Percentiles rank a stretch among this genome's conserved stretches.
These are phyloP conservation scores for Rhinoderma darwinii DNA, from an alignment of 2,113 vertebrate species.

Conservation along the genomic window DNA sequence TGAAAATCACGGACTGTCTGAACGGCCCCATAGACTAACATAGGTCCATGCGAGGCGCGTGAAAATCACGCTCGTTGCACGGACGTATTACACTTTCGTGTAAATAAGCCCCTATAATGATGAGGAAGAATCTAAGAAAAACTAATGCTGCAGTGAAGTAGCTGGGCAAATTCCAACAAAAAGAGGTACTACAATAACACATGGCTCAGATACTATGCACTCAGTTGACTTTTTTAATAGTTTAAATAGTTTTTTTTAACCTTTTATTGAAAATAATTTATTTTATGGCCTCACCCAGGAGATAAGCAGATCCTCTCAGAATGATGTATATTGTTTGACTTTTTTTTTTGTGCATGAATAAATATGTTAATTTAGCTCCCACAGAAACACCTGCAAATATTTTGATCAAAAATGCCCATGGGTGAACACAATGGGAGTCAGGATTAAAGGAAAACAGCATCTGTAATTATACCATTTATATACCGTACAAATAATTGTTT, in stretches of 20 bases:
- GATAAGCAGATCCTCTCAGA: not conserved
- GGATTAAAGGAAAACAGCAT: not conserved
- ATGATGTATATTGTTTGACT: not conserved
- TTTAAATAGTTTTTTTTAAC: not conserved
- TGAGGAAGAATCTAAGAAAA: too few species aligned
- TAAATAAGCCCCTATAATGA: too few species aligned
- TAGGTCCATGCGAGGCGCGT: too few species aligned
- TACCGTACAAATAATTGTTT: not conserved
- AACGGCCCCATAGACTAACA: too few species aligned
- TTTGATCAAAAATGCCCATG: constrained; percentile 12
- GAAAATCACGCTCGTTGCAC: too few species aligned
- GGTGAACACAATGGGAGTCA: not conserved
- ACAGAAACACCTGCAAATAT: constrained; percentile 2
- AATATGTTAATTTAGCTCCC: not conserved
- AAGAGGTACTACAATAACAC: too few species aligned
- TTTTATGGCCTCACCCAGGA: not conserved
- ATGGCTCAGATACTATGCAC: too few species aligned
- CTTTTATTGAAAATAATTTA: not conserved
- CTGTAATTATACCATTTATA: not conserved
- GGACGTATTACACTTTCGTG: too few species aligned
- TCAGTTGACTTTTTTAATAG: not conserved
- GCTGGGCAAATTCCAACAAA: too few species aligned
- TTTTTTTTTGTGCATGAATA: not conserved
- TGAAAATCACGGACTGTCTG: too few species aligned
- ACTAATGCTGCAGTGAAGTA: too few species aligned